These are phyloP conservation scores for Novumbra hubbsi DNA, from an alignment of 2,797 vertebrate species.

Conservation along the genomic window DNA sequence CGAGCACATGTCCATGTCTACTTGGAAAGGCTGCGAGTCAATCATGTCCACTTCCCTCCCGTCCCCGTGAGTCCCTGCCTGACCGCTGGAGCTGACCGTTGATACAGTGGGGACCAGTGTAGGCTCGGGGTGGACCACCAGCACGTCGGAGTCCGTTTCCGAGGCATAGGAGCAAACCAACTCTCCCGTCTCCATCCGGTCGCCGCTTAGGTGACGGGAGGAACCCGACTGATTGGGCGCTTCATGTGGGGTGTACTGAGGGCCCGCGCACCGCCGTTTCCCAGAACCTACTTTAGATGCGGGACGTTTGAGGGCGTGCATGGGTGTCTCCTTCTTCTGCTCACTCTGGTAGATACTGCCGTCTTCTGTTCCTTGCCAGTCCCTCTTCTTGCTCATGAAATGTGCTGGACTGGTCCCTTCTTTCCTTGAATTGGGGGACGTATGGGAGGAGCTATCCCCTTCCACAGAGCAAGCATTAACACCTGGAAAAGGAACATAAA, in stretches of 20 bases:
- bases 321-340: slow-evolving; percentile 4
- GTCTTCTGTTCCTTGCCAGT: slow-evolving; percentile 20
- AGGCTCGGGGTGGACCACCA: slow-evolving; percentile 44
- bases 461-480: not conserved
- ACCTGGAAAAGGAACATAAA: slow-evolving; percentile 17
- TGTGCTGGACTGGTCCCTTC: not conserved
- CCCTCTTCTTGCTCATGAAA: slow-evolving; percentile 11
- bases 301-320: not conserved
- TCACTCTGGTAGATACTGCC: slow-evolving; percentile 7
- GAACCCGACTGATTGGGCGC: slow-evolving; percentile 36
- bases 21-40: slow-evolving; percentile 29
- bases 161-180: slow-evolving; percentile 33
- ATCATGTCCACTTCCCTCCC: slow-evolving; percentile 1
- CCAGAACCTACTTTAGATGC: not conserved
- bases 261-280: slow-evolving; percentile 11
- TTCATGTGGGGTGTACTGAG: slow-evolving; percentile 47
- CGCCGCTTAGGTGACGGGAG: slow-evolving; percentile 16
- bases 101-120: slow-evolving; percentile 17
- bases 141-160: slow-evolving; percentile 40
- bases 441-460: not conserved
- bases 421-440: slow-evolving; percentile 1
- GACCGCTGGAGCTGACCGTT: slow-evolving; percentile 15
- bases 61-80: not conserved
- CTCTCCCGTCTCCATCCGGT: slow-evolving; percentile 25
- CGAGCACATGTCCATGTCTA: slow-evolving; percentile 39